Base-by-base conservation (phyloP, 2,888 invertebrate species). In the Beris chalybata region DNA sequence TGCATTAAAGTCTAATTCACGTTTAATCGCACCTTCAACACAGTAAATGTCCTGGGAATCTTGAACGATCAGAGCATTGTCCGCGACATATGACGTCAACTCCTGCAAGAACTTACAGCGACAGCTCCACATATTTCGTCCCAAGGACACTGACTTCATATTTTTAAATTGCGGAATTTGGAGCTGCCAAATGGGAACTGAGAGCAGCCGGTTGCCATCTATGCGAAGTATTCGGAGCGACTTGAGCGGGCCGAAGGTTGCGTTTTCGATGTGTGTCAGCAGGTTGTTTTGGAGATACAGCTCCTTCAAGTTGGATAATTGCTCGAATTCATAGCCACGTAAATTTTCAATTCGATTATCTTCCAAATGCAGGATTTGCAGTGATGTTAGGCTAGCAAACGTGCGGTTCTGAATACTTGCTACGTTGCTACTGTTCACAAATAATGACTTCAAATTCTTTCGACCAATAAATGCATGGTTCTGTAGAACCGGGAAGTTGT, bases 391-490 rank as follows among this genome's bases (percentile, higher is more conserved):
- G 9, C 95, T 94, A 75, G 93, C 92, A 81, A 95, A 95, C 11
- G 95, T 94, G 74, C 92, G 87, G 79, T 95, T 95, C 81, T 93
- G 93, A 75, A 95, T 93, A 71, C 87, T 87, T 74, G 91, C 90
- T 71, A 95, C 89, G 67, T 88, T 89, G 75, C 93, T 94, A 74
- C 86, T 88, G 81, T 95, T 95, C 67, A 95, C 91, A 77, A 89
- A 95, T 31, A 95, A 82, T 67, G 91, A 89, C 73, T 90, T 86
- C 85, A 95, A 89, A 81, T 95, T 94, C 80, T 95, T 95, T 56
- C 95, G 85, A 0, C 95, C 96, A 72, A 97, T 93, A 79, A 97
- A 96, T 59, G 92, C 92, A 78, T 95, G 94, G 77, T 92, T 91
- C 77, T 92, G 90, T 63, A 97, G 82, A 75, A 92, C 90, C 63